Base-by-base conservation (phyloP, 1,140 invertebrate species). In the Aphaenogaster ashmeadi region DNA sequence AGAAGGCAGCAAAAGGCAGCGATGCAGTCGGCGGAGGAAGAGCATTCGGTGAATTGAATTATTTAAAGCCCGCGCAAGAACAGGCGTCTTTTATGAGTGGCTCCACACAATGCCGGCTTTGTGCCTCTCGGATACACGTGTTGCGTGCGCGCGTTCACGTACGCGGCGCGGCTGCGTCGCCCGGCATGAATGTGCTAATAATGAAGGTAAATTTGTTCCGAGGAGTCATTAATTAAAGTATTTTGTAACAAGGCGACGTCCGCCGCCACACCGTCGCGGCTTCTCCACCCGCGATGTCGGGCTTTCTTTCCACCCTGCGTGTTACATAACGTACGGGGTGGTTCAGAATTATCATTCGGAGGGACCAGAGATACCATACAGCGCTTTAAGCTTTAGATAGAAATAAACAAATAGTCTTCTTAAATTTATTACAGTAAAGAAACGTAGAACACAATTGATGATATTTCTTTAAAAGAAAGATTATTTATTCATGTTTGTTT, bases 171-270 rank as follows among this genome's bases (percentile, higher is more conserved):
- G 77, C 64, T 74, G 52, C 86, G 84, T 69, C 86, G 78, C 66
- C 60, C 83, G 75, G 75, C 88, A 89, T 93, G 90, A 93, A 92
- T 93, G 92, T 93, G 94, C 94, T 95, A 95, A 95, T 95, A 95
- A 95, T 94, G 92, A 94, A 93, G 93, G 93, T 93, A 93, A 94
- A 94, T 94, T 94, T 94, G 93, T 94, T 92, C 91, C 93, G 89
- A 94, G 93, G 89, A 94, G 93, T 94, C 94, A 95, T 95, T 95
- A 95, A 95, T 95, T 95, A 94, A 94, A 95, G 92, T 94, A 93
- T 93, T 94, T 94, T 92, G 91, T 94, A 94, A 94, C 92, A 93
- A 93, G 93, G 88, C 89, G 87, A 50, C 86, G 74, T 52, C 44
- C 38, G n/a, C 52, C 27, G 56, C 52, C 38, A 21, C 69, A 50